phyloP scores from a whole-genome alignment of 2,888 invertebrate species.

The Phlogophora meticulosa region DNA sequence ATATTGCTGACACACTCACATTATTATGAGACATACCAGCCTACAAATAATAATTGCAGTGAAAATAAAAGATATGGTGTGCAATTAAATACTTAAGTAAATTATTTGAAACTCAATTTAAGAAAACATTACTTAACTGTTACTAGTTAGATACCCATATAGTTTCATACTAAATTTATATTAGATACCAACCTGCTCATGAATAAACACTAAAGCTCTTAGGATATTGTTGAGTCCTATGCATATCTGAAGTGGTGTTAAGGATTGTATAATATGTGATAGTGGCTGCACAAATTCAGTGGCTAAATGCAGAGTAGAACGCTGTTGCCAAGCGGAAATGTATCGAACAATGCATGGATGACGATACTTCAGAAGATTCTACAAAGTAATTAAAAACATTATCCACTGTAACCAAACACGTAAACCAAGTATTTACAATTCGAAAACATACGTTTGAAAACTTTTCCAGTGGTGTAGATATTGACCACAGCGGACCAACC shows the following conservation, averaged over 20 bases:
- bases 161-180: background rate
- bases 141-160: background rate
- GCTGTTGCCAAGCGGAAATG: slow-evolving; percentile 95
- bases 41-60: slow-evolving; percentile 76
- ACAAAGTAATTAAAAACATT: slow-evolving; percentile 77
- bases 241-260: slow-evolving; percentile 95
- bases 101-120: background rate
- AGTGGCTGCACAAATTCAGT: slow-evolving; percentile 96
- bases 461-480: slow-evolving; percentile 94
- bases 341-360: slow-evolving; percentile 97
- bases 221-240: slow-evolving; percentile 96
- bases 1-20: slow-evolving; percentile 94
- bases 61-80: background rate
- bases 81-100: too few species aligned
- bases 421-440: slow-evolving; percentile 19
- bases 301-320: slow-evolving; percentile 94
- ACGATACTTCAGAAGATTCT: slow-evolving; percentile 96
- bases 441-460: slow-evolving; percentile 93
- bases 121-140: background rate
- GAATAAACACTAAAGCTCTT: slow-evolving; percentile 95
- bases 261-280: slow-evolving; percentile 91
- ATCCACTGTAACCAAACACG: background rate
- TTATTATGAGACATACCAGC: slow-evolving; percentile 96
- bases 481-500: slow-evolving; percentile 92
- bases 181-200: slow-evolving; percentile 91